Conservation (phyloP, 2,888 invertebrate genomes). For the Ephialtes manifestator region DNA sequence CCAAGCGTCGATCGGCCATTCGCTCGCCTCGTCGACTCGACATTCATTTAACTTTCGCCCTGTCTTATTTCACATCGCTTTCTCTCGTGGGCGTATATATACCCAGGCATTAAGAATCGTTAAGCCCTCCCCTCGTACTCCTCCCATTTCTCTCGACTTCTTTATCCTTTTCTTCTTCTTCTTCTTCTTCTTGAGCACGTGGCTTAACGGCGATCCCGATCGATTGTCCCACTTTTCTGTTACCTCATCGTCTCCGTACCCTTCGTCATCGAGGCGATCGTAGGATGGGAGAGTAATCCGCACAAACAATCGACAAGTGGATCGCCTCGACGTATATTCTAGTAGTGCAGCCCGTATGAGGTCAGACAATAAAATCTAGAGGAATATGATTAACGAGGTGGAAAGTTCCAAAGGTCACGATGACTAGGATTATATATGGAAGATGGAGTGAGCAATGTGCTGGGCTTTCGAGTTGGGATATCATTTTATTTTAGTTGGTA, state of each 20-base stretch:
- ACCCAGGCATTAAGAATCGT: slow-evolving; percentile 71
- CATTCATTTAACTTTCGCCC: slow-evolving; percentile 73
- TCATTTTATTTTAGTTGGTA: background rate
- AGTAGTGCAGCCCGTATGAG: background rate
- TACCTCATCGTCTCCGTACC: slow-evolving; percentile 11
- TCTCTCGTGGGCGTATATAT: slow-evolving; percentile 63
- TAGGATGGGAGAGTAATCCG: background rate
- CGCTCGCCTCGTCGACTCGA: slow-evolving; percentile 71
- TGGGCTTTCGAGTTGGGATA: background rate
- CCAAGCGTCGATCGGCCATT: slow-evolving; percentile 71
- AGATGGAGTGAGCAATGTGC: background rate
- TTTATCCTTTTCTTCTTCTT: slow-evolving; percentile 11
- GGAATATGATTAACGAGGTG: slow-evolving; percentile 28
- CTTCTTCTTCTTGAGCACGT: slow-evolving; percentile 4
- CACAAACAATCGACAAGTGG: slow-evolving; percentile 13
- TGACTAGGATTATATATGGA: background rate
- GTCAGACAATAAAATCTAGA: slow-evolving; percentile 30
- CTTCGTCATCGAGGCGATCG: background rate
- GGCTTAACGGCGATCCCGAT: slow-evolving; percentile 17
- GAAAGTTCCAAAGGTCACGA: slow-evolving; percentile 2
- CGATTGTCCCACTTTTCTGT: slow-evolving; percentile 36
- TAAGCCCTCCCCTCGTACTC: slow-evolving; percentile 54
- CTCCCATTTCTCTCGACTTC: slow-evolving; percentile 47
- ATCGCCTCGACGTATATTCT: slow-evolving; percentile 1
- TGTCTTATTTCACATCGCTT: slow-evolving; percentile 70